phyloP scores from a whole-genome alignment of 2,113 vertebrate species.

The Carassius auratus region DNA sequence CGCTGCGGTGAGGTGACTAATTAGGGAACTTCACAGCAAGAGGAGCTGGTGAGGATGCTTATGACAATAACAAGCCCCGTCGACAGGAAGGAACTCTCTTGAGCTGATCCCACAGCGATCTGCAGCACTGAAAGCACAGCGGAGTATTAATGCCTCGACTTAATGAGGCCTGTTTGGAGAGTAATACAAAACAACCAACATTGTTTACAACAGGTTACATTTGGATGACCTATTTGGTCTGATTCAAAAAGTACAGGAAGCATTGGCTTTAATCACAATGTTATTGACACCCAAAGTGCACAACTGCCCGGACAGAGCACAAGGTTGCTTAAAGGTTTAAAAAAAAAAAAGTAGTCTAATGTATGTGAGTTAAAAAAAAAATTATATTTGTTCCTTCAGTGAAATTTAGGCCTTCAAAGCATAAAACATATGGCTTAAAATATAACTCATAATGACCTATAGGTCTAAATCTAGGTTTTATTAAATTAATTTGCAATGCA shows the following conservation, averaged over 20 bases:
- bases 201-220: conserved; percentile 30
- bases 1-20: conserved; percentile 31
- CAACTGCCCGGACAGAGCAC: neutral
- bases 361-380: neutral
- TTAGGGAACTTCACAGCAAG: conserved; percentile 40
- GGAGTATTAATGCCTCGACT: conserved; percentile 20
- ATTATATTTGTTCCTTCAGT: neutral
- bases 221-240: neutral
- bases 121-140: neutral
- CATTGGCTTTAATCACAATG: neutral
- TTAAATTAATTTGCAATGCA: neutral
- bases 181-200: conserved; percentile 7
- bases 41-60: conserved; percentile 27
- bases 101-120: conserved; percentile 25
- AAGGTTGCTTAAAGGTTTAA: neutral
- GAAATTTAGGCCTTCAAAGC: neutral
- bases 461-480: too few species aligned
- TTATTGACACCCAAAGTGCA: neutral
- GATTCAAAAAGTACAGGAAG: neutral
- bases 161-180: conserved; percentile 23
- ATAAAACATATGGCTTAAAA: neutral
- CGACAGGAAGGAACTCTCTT: conserved; percentile 48
- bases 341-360: too few species aligned
- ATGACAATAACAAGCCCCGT: conserved; percentile 47
- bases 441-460: too few species aligned